A percentile compares a stretch with the other conserved stretches of the same genome.
Evolutionary conservation across 1,140 invertebrate genomes (phyloP).

Genomic region (Aphidius ervi): DNA sequence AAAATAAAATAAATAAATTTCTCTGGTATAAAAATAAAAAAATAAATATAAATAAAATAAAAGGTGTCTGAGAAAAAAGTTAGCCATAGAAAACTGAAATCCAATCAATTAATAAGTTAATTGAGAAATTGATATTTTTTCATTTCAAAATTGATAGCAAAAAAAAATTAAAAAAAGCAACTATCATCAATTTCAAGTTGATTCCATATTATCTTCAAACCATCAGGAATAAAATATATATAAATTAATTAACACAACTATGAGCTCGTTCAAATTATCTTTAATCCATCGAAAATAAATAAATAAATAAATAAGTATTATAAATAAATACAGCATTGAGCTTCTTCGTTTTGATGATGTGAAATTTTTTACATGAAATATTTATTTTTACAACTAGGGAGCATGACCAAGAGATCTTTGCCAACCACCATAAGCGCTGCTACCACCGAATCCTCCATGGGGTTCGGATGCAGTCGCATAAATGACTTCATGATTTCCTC

Average conservation of each 20-base stretch:
- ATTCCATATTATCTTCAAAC: constrained; percentile 8
- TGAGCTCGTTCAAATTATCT: neutral
- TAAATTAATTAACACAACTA: neutral
- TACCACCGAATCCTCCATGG: constrained; percentile 44
- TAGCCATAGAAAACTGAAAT: too few species aligned
- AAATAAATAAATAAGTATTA: constrained; percentile 17
- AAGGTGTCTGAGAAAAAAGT: too few species aligned
- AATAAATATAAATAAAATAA: too few species aligned
- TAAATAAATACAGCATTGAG: constrained; percentile 12
- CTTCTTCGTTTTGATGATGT: constrained; percentile 3
- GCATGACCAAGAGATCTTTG: constrained; percentile 51
- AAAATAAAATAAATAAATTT: neutral
- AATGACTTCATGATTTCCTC: constrained; percentile 57
- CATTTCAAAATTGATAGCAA: too few species aligned
- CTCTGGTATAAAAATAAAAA: too few species aligned
- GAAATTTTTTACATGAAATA: neutral
- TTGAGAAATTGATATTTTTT: too few species aligned
- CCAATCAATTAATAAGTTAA: too few species aligned
- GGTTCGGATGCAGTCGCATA: constrained; percentile 54
- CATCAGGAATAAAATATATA: neutral
- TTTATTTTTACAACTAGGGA: constrained; percentile 37
- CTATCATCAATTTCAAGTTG: neutral
- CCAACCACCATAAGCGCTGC: constrained; percentile 49
- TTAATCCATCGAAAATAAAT: constrained; percentile 14
- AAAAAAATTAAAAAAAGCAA: too few species aligned